These are phyloP conservation scores for Australoheros scitulus DNA, from an alignment of 2,113 vertebrate genomes.

Conservation along the genomic window DNA sequence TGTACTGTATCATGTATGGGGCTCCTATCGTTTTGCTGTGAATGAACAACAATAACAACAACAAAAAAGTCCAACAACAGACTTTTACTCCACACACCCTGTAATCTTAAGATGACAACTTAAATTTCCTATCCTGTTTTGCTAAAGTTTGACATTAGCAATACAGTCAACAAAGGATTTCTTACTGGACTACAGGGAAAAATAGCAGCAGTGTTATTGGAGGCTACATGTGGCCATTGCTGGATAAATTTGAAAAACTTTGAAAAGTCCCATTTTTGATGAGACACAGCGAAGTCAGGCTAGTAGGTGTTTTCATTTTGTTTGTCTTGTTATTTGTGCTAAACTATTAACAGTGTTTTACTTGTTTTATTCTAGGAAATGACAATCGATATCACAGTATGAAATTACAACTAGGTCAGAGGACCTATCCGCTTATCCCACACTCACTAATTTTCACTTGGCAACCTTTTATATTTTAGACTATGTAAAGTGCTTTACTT, in stretches of 20 bases:
- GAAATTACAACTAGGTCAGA: neutral
- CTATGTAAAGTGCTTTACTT: neutral
- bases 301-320: neutral
- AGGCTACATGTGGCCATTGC: neutral
- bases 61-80: neutral
- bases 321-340: neutral
- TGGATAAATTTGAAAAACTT: neutral
- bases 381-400: neutral
- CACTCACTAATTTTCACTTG: neutral
- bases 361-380: neutral
- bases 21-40: neutral
- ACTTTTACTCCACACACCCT: neutral
- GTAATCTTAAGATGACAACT: neutral
- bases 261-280: neutral
- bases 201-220: neutral
- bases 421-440: neutral
- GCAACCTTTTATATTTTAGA: neutral
- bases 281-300: neutral
- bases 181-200: neutral
- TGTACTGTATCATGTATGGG: neutral
- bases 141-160: neutral
- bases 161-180: too few relatives aligned
- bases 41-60: fast-evolving
- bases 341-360: neutral
- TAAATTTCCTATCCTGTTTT: neutral